phyloP scores from a whole-genome alignment of 2,113 vertebrate species.

The Pelecanoides urinatrix region DNA sequence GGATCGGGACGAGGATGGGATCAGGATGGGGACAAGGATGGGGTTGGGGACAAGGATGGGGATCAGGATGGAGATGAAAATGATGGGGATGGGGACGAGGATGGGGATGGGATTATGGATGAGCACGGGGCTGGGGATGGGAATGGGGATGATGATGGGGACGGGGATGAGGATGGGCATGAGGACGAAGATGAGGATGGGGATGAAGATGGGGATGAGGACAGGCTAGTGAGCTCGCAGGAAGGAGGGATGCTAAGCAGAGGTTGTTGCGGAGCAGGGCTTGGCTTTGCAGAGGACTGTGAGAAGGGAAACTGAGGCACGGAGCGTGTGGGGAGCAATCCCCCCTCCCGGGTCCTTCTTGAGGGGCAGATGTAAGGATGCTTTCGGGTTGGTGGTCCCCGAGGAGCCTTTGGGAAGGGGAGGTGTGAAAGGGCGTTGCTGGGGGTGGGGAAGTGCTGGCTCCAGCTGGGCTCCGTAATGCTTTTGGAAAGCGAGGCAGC shows the following conservation, averaged over 20 bases:
- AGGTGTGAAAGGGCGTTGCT: neutral
- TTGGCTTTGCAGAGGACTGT: neutral
- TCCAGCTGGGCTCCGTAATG: neutral
- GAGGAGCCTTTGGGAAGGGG: neutral
- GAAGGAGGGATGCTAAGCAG: no score
- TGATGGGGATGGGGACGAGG: no score
- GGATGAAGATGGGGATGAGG: neutral
- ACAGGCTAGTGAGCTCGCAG: neutral
- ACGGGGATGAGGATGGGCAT: accelerated
- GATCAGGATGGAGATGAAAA: no score
- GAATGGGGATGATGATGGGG: accelerated
- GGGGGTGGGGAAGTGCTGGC: neutral
- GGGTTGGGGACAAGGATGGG: no score
- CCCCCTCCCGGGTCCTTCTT: neutral
- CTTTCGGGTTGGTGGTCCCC: accelerated
- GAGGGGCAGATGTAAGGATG: no score
- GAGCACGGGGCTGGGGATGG: no score
- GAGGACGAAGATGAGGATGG: accelerated
- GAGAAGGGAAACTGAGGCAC: neutral
- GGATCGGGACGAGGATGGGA: no score
- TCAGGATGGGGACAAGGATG: no score
- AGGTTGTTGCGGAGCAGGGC: neutral
- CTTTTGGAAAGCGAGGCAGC: neutral
- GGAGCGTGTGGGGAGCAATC: accelerated
- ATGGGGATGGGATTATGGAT: no score